Evolutionary conservation across 2,113 vertebrate species (phyloP).

Genomic region (Heliornis fulica): DNA sequence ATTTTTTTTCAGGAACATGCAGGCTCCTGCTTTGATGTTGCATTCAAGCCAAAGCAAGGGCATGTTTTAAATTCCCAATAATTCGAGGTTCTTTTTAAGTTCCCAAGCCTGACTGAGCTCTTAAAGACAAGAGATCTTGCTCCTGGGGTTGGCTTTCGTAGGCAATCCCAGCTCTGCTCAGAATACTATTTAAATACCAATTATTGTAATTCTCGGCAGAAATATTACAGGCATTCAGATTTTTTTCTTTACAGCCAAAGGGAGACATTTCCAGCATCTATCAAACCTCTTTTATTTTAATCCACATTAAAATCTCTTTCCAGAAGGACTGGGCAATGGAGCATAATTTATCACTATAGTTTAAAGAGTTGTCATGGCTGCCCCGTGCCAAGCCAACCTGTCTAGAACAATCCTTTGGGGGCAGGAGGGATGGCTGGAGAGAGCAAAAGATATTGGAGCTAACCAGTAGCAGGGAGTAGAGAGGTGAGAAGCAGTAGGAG

Average conservation of each 20-base stretch:
- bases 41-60: slow-evolving; percentile 41
- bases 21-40: slow-evolving; percentile 36
- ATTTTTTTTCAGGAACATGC: neutral
- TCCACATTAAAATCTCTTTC: slow-evolving; percentile 46
- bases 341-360: slow-evolving; percentile 16
- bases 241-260: slow-evolving; percentile 34
- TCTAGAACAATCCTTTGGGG: neutral
- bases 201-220: slow-evolving; percentile 70
- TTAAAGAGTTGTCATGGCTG: neutral
- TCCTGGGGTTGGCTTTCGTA: slow-evolving; percentile 58
- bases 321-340: neutral
- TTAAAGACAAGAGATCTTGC: slow-evolving; percentile 63
- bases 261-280: slow-evolving; percentile 41
- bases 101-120: slow-evolving; percentile 34
- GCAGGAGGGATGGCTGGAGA: neutral
- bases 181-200: slow-evolving; percentile 69
- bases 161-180: slow-evolving; percentile 38
- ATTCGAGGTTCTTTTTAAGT: slow-evolving; percentile 51
- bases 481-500: neutral
- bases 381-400: neutral
- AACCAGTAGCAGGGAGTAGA: neutral
- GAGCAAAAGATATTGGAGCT: neutral
- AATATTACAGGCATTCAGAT: slow-evolving; percentile 65
- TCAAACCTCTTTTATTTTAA: slow-evolving; percentile 59
- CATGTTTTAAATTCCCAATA: slow-evolving; percentile 54